Base-by-base conservation (phyloP, 2,888 invertebrate species). In the Phytoseiulus persimilis region DNA sequence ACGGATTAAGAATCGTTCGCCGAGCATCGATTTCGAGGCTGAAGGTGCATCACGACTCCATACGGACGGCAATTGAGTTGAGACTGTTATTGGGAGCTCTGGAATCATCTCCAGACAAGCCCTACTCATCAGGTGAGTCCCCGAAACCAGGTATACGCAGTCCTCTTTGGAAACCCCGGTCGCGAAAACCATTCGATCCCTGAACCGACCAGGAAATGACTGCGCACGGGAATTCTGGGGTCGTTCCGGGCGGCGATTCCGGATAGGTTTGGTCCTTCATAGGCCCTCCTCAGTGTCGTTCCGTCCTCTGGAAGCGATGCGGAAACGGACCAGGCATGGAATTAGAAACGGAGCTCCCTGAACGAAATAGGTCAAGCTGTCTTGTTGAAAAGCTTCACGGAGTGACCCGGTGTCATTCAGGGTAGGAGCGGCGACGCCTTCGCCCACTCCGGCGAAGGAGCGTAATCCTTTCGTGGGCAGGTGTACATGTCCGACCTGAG, bases 31-130 rank as follows among this genome's bases (percentile, higher is more conserved):
- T 65, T 65, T 65, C 65, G 65, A 65, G 65, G 65, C 65, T 65
- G 65, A 65, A 65, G 65, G 65, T 65, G 65, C 65, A 65, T 65
- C 65, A 65, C 65, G 28, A 65, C 65, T 65, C 18, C 28, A 65
- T 14, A 65, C 14, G 65, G 65, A 65, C 65, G 65, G 28, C 65
- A 65, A 65, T 28, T 65, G 65, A 65, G 65, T 18, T 65, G 65
- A 65, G 65, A 65, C 65, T 65, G 65, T 65, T 65, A 65, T 65
- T 65, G 65, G 65, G 65, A 65, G 65, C 65, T 65, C 65, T 65
- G 65, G 65, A 65, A 65, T 23, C 65, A 65, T 18, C 28, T 65
- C 65, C 65, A 65, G 65, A 65, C 65, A 65, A 18, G 65, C 14
- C 65, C 65, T 28, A 65, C 28, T 65, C 65, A 65, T 65, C 65